Base-by-base conservation (phyloP, 64 coral and sea anemone genomes). In the Pachyseris speciosa region DNA sequence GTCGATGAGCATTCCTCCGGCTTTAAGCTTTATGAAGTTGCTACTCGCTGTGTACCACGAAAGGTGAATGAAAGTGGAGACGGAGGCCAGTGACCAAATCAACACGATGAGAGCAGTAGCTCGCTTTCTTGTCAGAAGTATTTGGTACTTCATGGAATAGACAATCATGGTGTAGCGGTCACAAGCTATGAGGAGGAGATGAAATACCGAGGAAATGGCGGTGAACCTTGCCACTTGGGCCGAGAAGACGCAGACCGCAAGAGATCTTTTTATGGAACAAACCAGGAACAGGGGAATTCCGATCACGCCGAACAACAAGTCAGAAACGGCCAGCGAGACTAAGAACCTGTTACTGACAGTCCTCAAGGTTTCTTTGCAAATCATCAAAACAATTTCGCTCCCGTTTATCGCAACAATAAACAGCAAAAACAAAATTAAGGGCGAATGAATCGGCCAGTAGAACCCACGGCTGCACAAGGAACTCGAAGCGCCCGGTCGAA, bases 111-210 rank as follows among this genome's bases (percentile, higher is more conserved):
- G 0, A 17, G 22, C 7, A 1, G 51, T 81, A 19, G 77, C 51
- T 13, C 77, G 51, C 7, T 31, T 0, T 81, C 37, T 81, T 8
- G 77, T 81, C 37, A 60, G 22, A 25, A 58, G 31, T 10, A 31
- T 22, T 0, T 57, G 77, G 20, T 81, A 81, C n/a, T 58, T 81
- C 77, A 81, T 81, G 22, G 88, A 65, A 19, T 52, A 41, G 16
- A 90, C 58, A 13, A 90, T 90, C 26, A 80, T 81, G 6, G 66
- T 16, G 74, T 79, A 90, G 34, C 88, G 72, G 38, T 90, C 88
- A 33, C 77, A 90, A 37, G 88, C 64, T 2, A 90, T 81, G 32
- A 80, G 30, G n/a, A 90, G 29, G 39, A 90, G 75, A 26, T 90
- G 88, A 64, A 80, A 78, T 8, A 90, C 88, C 13, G 88, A 80